A percentile compares a stretch with the other conserved stretches of the same genome.
These are phyloP conservation scores for Brachionus rotundiformis DNA, from an alignment of 1,140 invertebrate species.

Conservation along the genomic window DNA sequence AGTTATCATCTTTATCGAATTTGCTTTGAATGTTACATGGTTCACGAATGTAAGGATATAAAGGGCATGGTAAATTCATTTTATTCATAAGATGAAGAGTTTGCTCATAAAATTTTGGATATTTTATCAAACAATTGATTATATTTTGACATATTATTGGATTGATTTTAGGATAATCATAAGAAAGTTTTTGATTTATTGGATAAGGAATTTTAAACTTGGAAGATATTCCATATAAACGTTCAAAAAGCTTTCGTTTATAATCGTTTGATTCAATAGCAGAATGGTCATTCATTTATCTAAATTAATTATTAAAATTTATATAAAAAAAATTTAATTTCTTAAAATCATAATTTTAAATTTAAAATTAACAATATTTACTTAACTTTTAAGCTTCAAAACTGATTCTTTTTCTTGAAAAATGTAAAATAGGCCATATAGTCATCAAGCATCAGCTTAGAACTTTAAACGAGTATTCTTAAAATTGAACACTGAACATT, in stretches of 20 bases:
- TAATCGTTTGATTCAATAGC: background rate
- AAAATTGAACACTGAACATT: too few relatives aligned
- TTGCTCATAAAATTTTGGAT: conserved; percentile 74
- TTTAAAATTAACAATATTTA: too few relatives aligned
- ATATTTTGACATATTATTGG: conserved; percentile 44
- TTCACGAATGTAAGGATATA: conserved; percentile 63
- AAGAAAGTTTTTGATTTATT: background rate
- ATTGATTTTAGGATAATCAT: conserved; percentile 41
- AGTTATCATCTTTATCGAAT: background rate
- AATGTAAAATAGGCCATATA: too few relatives aligned
- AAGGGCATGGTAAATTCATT: conserved; percentile 86
- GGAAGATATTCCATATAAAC: conserved; percentile 13
- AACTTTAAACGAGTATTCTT: too few relatives aligned
- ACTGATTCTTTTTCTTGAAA: too few relatives aligned
- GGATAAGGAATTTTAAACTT: conserved; percentile 33
- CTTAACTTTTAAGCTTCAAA: too few relatives aligned
- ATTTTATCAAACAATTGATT: background rate
- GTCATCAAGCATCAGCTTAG: too few relatives aligned
- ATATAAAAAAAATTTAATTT: too few relatives aligned
- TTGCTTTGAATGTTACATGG: background rate
- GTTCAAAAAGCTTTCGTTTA: conserved; percentile 40
- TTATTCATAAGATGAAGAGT: conserved; percentile 91
- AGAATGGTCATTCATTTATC: background rate
- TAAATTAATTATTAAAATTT: too few relatives aligned
- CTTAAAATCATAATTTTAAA: too few relatives aligned